Percentiles rank a stretch among this genome's conserved stretches.
These are phyloP conservation scores for Spea hammondii DNA, from an alignment of 2,797 vertebrate species.

Conservation along the genomic window DNA sequence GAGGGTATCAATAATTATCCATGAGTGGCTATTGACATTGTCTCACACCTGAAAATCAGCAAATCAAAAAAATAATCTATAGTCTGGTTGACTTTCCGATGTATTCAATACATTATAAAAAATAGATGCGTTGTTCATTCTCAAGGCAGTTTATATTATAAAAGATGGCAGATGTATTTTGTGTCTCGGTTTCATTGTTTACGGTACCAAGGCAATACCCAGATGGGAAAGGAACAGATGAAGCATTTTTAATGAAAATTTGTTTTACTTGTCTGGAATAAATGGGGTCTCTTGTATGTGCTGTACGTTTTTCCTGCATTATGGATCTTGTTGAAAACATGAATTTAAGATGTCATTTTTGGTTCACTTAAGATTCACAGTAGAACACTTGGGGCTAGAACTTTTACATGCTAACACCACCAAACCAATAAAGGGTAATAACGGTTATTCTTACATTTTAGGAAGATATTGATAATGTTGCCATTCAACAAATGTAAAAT, in stretches of 20 bases:
- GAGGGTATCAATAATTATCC: conserved; percentile 71
- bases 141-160: conserved; percentile 62
- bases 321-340: conserved; percentile 29
- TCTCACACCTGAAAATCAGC: conserved; percentile 60
- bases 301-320: conserved; percentile 11
- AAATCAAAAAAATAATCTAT: conserved; percentile 65
- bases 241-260: conserved; percentile 61
- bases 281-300: conserved; percentile 34
- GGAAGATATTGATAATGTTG: no score
- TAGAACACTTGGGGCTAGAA: neutral
- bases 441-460: no score
- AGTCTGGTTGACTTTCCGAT: conserved; percentile 66
- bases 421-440: no score
- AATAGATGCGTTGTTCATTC: conserved; percentile 63
- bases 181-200: conserved; percentile 62
- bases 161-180: conserved; percentile 67
- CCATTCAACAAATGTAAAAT: no score
- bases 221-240: conserved; percentile 62
- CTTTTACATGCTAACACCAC: neutral
- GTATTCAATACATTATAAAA: conserved; percentile 67
- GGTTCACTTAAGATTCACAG: neutral
- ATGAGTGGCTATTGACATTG: conserved; percentile 66
- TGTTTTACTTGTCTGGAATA: conserved; percentile 58
- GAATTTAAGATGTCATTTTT: conserved; percentile 26
- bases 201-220: conserved; percentile 58